Evolutionary conservation across 2,888 invertebrate genomes (phyloP).

Genomic region (Apotomis capreana): DNA sequence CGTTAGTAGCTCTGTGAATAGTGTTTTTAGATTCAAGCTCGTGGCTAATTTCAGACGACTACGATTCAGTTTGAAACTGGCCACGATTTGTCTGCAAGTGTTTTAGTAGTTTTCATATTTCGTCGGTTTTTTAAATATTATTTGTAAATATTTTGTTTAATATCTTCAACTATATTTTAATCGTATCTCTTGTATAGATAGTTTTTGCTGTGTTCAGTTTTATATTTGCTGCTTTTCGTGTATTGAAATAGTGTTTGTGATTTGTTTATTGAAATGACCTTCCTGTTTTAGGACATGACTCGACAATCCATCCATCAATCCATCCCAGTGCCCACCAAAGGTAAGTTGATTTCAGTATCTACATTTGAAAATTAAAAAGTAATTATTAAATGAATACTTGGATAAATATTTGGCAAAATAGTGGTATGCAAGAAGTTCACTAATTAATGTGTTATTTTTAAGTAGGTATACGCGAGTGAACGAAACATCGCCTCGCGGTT

Average conservation of each 20-base stretch:
- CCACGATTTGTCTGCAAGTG: conserved; percentile 23
- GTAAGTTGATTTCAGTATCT: conserved; percentile 58
- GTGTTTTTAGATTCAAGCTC: conserved; percentile 28
- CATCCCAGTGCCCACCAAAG: conserved; percentile 81
- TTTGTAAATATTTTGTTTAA: conserved; percentile 32
- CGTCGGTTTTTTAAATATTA: conserved; percentile 12
- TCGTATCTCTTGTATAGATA: conserved; percentile 13
- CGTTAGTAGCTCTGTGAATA: conserved; percentile 37
- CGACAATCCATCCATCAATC: conserved; percentile 82
- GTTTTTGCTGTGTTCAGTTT: conserved; percentile 27
- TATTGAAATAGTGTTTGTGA: conserved; percentile 38
- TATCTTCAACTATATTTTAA: conserved; percentile 12
- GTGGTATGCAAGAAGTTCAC: background rate
- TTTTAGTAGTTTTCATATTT: conserved; percentile 29
- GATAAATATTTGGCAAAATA: background rate
- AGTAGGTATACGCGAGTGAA: background rate
- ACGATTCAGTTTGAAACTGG: conserved; percentile 34
- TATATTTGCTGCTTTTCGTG: conserved; percentile 46
- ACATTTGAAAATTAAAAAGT: background rate
- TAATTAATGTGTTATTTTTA: background rate
- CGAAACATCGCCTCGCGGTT: background rate
- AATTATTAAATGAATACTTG: background rate
- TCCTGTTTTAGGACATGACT: conserved; percentile 82
- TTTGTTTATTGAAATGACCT: conserved; percentile 46
- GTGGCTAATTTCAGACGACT: conserved; percentile 38